Conservation (phyloP, 2,888 invertebrate genomes). For the Galerucella nymphaeae region DNA sequence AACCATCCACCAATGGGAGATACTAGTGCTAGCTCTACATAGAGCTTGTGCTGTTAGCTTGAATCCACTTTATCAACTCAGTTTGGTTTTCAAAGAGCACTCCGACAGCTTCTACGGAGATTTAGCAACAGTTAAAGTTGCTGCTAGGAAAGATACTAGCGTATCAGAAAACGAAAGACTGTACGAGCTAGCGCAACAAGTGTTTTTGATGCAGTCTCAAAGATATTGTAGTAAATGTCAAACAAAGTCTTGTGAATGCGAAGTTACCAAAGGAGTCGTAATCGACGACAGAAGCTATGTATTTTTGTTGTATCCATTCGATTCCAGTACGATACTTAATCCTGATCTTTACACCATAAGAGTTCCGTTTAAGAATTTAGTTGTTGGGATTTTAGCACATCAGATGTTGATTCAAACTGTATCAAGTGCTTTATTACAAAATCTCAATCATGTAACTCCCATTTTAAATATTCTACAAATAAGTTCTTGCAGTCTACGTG, state of each 20-base stretch:
- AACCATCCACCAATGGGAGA: slow-evolving; percentile 87
- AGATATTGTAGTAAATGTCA: slow-evolving; percentile 60
- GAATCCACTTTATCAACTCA: slow-evolving; percentile 87
- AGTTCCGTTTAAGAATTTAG: slow-evolving; percentile 87
- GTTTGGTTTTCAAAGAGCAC: slow-evolving; percentile 89
- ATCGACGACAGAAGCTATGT: slow-evolving; percentile 89
- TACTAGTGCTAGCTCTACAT: slow-evolving; percentile 83
- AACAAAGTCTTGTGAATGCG: slow-evolving; percentile 63
- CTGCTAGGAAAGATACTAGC: slow-evolving; percentile 88
- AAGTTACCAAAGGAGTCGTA: slow-evolving; percentile 65
- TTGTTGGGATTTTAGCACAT: slow-evolving; percentile 90
- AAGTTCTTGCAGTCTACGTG: slow-evolving; percentile 62
- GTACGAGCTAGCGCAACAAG: slow-evolving; percentile 91
- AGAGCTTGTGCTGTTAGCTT: slow-evolving; percentile 88
- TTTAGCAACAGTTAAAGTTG: slow-evolving; percentile 91
- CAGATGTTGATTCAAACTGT: slow-evolving; percentile 93
- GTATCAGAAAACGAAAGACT: slow-evolving; percentile 85
- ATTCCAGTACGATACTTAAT: slow-evolving; percentile 76
- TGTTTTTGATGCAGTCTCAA: slow-evolving; percentile 71
- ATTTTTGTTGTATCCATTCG: slow-evolving; percentile 85
- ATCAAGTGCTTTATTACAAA: slow-evolving; percentile 85
- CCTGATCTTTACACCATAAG: slow-evolving; percentile 83
- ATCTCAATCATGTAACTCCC: slow-evolving; percentile 63
- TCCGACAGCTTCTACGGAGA: slow-evolving; percentile 97
- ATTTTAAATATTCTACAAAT: slow-evolving; percentile 64